Conservation (phyloP, 2,797 vertebrate species). For the Rhinichthys osculus region DNA sequence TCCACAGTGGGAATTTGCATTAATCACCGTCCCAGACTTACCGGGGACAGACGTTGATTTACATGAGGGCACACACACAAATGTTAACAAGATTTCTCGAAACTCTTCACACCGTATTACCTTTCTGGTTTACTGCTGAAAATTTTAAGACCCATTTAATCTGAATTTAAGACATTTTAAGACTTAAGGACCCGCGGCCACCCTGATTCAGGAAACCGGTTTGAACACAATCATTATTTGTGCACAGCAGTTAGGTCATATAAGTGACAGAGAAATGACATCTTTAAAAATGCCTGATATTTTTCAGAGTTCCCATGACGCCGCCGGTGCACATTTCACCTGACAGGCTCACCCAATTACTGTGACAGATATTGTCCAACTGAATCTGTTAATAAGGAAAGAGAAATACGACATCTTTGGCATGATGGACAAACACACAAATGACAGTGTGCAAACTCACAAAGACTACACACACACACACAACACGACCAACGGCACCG, state of each 20-base stretch:
- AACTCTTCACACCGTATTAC: too few species aligned
- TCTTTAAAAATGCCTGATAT: neutral
- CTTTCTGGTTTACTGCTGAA: too few species aligned
- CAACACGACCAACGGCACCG: neutral
- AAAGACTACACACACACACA: neutral
- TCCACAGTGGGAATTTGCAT: too few species aligned
- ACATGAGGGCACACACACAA: too few species aligned
- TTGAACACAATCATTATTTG: neutral
- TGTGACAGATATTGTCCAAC: neutral
- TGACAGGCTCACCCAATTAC: neutral
- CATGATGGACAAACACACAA: neutral
- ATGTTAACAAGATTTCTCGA: too few species aligned
- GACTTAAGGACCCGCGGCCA: too few species aligned
- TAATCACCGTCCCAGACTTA: too few species aligned
- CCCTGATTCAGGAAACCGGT: neutral
- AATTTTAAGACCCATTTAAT: too few species aligned
- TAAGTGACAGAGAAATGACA: neutral
- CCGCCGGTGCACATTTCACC: neutral
- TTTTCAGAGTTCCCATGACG: neutral
- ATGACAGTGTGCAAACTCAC: neutral
- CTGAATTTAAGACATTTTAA: too few species aligned
- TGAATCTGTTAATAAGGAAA: neutral
- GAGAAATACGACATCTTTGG: neutral
- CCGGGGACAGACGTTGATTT: too few species aligned
- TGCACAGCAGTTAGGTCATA: too few species aligned